These are phyloP conservation scores for Rhopalosiphum maidis DNA, from an alignment of 1,140 invertebrate genomes.

Conservation along the genomic window DNA sequence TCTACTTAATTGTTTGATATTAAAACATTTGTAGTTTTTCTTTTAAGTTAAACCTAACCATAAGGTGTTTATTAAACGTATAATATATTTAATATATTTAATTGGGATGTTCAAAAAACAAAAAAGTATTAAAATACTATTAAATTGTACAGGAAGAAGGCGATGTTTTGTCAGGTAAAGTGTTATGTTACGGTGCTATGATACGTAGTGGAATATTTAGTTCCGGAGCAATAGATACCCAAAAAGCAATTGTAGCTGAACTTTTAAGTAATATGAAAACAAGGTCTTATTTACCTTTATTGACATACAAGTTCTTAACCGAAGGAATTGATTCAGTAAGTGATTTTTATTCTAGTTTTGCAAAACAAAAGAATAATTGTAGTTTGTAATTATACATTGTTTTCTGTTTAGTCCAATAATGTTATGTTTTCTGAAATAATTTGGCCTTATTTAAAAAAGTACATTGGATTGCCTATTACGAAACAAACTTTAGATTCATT, in stretches of 20 bases:
- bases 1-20: neutral
- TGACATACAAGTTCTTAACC: constrained; percentile 51
- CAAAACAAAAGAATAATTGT: neutral
- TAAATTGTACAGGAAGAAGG: constrained; percentile 53
- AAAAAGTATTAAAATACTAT: neutral
- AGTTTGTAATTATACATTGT: neutral
- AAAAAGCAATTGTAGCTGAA: constrained; percentile 51
- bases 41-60: neutral
- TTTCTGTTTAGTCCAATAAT: constrained; percentile 49
- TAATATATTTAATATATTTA: neutral
- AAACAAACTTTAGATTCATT: constrained; percentile 55
- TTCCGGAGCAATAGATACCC: constrained; percentile 5
- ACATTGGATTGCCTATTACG: constrained; percentile 38
- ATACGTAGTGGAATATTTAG: constrained; percentile 51
- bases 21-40: neutral
- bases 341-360: neutral
- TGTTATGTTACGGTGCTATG: constrained; percentile 53
- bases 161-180: constrained; percentile 50
- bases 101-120: neutral
- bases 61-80: neutral
- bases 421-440: constrained; percentile 31
- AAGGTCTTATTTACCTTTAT: constrained; percentile 54
- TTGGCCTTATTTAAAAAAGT: constrained; percentile 53
- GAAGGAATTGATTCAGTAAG: constrained; percentile 51
- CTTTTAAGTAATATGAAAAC: constrained; percentile 54